Percentiles rank a stretch among this genome's conserved stretches.
Evolutionary conservation across 2,888 invertebrate species (phyloP).

Genomic region (Adineta ricciae): DNA sequence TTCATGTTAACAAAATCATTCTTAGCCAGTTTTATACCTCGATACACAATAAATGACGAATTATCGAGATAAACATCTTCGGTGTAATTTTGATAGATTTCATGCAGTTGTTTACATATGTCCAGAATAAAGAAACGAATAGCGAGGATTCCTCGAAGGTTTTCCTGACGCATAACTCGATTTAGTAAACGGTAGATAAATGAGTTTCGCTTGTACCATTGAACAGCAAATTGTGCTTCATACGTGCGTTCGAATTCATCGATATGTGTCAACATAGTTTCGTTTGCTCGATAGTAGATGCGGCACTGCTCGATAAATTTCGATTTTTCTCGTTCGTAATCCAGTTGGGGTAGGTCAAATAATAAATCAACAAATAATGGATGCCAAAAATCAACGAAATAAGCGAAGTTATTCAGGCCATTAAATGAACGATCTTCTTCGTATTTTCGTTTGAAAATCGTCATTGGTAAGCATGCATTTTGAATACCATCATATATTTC

Average conservation of each 20-base stretch:
- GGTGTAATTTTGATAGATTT: not conserved
- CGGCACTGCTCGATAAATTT: not conserved
- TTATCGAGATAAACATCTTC: not conserved
- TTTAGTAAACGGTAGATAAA: not conserved
- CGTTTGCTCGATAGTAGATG: not conserved
- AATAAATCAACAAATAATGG: not conserved
- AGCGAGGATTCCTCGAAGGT: not conserved
- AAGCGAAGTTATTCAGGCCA: not conserved
- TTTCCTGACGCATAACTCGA: not conserved
- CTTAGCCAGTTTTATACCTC: not conserved
- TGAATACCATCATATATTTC: not conserved
- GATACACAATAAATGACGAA: not conserved
- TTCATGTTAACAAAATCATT: not conserved
- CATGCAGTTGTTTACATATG: not conserved
- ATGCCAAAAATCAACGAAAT: not conserved
- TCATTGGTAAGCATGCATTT: not conserved
- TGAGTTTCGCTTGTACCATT: not conserved
- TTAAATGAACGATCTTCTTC: not conserved
- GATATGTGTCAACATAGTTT: not conserved
- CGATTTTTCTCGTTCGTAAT: not conserved
- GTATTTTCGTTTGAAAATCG: not conserved
- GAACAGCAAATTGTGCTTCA: not conserved
- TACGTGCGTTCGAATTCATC: not conserved
- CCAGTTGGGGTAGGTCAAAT: not conserved
- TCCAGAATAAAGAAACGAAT: not conserved